These are phyloP conservation scores for Ibycter americanus DNA, from an alignment of 2,797 vertebrate species.

Conservation along the genomic window DNA sequence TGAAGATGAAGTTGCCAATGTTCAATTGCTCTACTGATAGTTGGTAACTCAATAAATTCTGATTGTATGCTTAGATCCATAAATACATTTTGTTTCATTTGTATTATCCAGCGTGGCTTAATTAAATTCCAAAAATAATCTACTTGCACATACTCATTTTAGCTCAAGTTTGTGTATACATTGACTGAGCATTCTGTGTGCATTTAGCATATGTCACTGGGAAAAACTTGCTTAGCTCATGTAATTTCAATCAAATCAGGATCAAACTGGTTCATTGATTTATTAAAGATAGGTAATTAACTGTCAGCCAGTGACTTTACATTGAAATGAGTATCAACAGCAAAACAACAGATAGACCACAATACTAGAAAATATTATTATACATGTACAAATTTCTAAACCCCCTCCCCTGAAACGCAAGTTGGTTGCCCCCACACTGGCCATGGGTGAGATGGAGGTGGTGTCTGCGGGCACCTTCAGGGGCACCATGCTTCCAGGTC, in stretches of 20 bases:
- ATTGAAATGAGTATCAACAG: neutral
- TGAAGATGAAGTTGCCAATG: neutral
- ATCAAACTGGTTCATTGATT: neutral
- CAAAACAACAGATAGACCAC: neutral
- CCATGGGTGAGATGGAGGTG: accelerated
- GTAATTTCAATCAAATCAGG: neutral
- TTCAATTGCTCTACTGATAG: neutral
- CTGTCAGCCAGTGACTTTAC: neutral
- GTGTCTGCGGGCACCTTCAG: neutral
- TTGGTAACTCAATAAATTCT: neutral
- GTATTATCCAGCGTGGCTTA: neutral
- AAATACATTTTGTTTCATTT: neutral
- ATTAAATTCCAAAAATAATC: neutral
- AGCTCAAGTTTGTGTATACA: neutral
- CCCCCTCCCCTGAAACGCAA: neutral
- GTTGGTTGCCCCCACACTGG: neutral
- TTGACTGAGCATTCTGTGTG: neutral
- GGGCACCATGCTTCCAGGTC: too few species aligned
- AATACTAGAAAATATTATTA: neutral
- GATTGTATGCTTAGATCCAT: neutral
- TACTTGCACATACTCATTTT: neutral
- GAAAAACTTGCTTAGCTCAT: neutral
- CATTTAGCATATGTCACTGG: neutral
- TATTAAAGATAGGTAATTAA: neutral
- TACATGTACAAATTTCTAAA: neutral